Evolutionary conservation across 2,888 invertebrate species (phyloP).

Genomic region (Plagodis pulveraria): DNA sequence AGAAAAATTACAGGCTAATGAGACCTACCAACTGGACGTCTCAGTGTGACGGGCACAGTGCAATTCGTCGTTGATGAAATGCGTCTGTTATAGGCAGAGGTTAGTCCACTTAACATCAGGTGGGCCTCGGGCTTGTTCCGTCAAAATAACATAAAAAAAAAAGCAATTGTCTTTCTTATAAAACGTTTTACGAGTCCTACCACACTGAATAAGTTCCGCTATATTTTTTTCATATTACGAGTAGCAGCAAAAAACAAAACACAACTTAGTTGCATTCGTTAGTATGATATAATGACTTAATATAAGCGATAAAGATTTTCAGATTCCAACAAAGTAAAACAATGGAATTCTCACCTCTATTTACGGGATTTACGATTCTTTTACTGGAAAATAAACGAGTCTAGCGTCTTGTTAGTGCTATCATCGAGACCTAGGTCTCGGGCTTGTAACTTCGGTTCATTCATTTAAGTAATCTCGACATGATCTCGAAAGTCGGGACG

Average conservation of each 20-base stretch:
- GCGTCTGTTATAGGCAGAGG: too few species aligned
- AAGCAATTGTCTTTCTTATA: not conserved
- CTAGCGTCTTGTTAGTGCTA: slow-evolving; percentile 17
- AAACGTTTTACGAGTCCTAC: not conserved
- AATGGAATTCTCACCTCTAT: slow-evolving; percentile 15
- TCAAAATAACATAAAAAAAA: too few species aligned
- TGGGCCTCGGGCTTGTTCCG: too few species aligned
- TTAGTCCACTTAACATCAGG: too few species aligned
- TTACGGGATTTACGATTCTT: slow-evolving; percentile 18
- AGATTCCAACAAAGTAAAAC: slow-evolving; percentile 7
- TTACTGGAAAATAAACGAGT: slow-evolving; percentile 6
- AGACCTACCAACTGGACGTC: too few species aligned
- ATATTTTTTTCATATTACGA: not conserved
- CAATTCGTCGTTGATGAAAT: too few species aligned
- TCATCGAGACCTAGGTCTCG: slow-evolving; percentile 17
- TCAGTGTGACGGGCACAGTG: too few species aligned
- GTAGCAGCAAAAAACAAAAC: not conserved
- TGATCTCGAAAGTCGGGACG: slow-evolving; percentile 28
- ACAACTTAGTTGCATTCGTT: not conserved
- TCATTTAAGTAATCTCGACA: slow-evolving; percentile 29
- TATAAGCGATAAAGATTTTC: slow-evolving; percentile 3
- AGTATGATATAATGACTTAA: not conserved
- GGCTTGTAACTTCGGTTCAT: slow-evolving; percentile 24
- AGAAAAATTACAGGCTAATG: too few species aligned
- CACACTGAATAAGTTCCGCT: not conserved